Percentiles rank a stretch among this genome's conserved stretches.
These are phyloP conservation scores for Loripinus fragilis DNA, from an alignment of 2,888 invertebrate species.

Conservation along the genomic window DNA sequence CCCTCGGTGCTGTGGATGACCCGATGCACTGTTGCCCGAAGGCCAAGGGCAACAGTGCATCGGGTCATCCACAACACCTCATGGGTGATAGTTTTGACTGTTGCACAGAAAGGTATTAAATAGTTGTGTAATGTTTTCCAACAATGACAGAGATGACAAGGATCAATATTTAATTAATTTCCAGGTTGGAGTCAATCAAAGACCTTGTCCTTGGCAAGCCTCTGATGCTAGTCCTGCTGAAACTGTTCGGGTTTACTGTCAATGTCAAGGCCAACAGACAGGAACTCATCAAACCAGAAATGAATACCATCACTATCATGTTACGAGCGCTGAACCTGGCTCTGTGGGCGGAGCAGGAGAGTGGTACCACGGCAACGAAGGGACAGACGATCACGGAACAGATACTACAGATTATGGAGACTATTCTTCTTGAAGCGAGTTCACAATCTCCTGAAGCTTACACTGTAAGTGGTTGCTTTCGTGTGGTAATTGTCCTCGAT, in stretches of 20 bases:
- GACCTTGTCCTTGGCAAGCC: slow-evolving; percentile 94
- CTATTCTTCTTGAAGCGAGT: slow-evolving; percentile 95
- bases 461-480: slow-evolving; percentile 75
- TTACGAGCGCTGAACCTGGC: slow-evolving; percentile 89
- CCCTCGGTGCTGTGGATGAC: too few species aligned
- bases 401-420: slow-evolving; percentile 97
- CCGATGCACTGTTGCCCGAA: too few species aligned
- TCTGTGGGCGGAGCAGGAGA: slow-evolving; percentile 82
- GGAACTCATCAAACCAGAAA: slow-evolving; percentile 92
- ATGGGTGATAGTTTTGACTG: too few species aligned
- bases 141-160: too few species aligned
- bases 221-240: slow-evolving; percentile 93
- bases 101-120: too few species aligned
- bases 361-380: slow-evolving; percentile 74
- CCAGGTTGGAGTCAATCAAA: slow-evolving; percentile 91
- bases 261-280: slow-evolving; percentile 94
- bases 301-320: slow-evolving; percentile 85
- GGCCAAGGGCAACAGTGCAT: too few species aligned
- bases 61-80: too few species aligned
- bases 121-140: too few species aligned
- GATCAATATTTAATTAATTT: too few species aligned
- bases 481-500: too few species aligned
- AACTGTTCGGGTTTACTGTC: slow-evolving; percentile 94
- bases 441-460: slow-evolving; percentile 93
- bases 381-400: slow-evolving; percentile 91